These are phyloP conservation scores for Lemur catta DNA, from an alignment of 2,797 vertebrate species.

Conservation along the genomic window DNA sequence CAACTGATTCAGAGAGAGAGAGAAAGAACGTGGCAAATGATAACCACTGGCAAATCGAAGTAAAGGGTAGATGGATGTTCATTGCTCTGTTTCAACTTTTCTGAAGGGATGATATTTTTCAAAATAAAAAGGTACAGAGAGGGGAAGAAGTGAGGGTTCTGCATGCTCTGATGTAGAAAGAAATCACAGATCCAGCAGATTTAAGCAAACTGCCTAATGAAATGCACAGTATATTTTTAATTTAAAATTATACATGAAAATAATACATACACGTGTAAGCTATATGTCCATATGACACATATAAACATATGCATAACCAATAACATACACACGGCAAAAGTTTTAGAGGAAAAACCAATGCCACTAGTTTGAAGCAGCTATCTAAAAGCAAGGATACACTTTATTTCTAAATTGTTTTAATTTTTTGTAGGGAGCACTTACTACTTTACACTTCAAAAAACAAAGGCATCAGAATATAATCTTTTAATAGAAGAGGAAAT, in stretches of 20 bases:
- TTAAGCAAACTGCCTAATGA: neutral
- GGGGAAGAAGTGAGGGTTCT: neutral
- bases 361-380: neutral
- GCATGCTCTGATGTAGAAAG: neutral
- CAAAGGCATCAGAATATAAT: neutral
- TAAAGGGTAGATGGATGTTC: rapidly evolving
- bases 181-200: neutral
- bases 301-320: neutral
- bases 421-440: neutral
- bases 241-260: neutral
- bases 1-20: neutral
- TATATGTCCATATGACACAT: neutral
- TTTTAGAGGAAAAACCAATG: neutral
- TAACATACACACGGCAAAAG: neutral
- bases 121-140: neutral
- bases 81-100: neutral
- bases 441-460: neutral
- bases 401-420: neutral
- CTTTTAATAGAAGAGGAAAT: neutral
- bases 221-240: neutral
- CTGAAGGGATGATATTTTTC: neutral
- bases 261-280: neutral
- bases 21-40: rapidly evolving
- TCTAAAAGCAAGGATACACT: neutral
- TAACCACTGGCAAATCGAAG: neutral